Evolutionary conservation across 2,888 invertebrate genomes (phyloP).

Genomic region (Lucinisca nassula): DNA sequence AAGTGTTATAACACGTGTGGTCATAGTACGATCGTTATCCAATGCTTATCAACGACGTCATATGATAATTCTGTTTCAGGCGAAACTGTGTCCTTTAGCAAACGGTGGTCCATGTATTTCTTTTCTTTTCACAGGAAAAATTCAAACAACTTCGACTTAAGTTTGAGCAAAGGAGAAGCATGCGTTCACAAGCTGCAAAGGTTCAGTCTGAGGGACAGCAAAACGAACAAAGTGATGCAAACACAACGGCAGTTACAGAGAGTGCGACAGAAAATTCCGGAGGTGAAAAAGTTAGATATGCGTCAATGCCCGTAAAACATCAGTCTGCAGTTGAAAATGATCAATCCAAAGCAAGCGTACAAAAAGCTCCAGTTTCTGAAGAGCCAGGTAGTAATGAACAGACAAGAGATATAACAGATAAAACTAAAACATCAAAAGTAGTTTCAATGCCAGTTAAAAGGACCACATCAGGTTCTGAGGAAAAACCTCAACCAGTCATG

Average conservation of each 20-base stretch:
- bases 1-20: no score
- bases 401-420: no score
- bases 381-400: background rate
- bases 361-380: background rate
- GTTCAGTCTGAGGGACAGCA: background rate
- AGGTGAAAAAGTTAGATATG: background rate
- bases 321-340: background rate
- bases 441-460: background rate
- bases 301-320: background rate
- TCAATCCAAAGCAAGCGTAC: background rate
- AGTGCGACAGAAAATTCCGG: background rate
- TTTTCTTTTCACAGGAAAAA: slow-evolving; percentile 38
- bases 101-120: no score
- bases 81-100: no score
- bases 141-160: slow-evolving; percentile 31
- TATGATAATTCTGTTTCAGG: no score
- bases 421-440: background rate
- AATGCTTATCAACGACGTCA: no score
- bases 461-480: background rate
- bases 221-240: background rate
- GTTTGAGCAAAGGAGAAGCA: slow-evolving; percentile 13
- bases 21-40: no score
- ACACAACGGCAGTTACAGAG: background rate
- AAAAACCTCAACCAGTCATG: background rate
- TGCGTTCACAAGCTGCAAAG: background rate